phyloP scores from a whole-genome alignment of 2,113 vertebrate species.

The Onychostruthus taczanowskii region DNA sequence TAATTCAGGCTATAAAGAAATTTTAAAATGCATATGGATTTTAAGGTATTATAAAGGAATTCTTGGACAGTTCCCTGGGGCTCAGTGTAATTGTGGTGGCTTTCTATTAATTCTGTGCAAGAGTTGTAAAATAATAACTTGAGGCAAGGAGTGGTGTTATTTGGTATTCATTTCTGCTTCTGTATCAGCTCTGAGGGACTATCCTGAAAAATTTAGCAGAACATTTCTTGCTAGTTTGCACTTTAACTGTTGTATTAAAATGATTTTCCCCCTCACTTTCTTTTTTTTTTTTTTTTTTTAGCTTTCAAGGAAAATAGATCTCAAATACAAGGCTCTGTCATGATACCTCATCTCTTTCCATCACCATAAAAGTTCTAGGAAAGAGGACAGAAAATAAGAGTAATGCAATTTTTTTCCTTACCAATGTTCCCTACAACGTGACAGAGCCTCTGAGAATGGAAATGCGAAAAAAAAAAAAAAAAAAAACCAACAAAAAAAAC shows the following conservation, averaged over 20 bases:
- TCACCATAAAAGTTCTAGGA: background rate
- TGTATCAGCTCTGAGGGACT: background rate
- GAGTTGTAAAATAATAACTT: slow-evolving; percentile 23
- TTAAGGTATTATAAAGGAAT: slow-evolving; percentile 34
- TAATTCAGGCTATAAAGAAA: background rate
- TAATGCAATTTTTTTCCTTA: background rate
- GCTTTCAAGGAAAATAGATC: background rate
- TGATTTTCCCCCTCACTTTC: background rate
- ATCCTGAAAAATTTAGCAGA: background rate
- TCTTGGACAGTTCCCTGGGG: slow-evolving; percentile 20
- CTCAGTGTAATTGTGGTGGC: background rate
- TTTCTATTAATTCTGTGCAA: slow-evolving; percentile 49
- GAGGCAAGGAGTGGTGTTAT: background rate
- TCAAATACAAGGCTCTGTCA: background rate
- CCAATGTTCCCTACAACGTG: background rate
- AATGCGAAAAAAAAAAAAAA: background rate
- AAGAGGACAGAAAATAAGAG: background rate
- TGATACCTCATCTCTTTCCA: background rate
- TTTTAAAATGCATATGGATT: background rate
- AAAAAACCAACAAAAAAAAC: background rate
- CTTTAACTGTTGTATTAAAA: background rate
- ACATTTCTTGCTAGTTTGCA: background rate
- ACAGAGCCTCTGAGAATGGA: background rate
- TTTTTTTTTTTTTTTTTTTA: background rate
- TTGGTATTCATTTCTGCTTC: background rate